A percentile compares a stretch with the other conserved stretches of the same genome.
Evolutionary conservation across 2,113 vertebrate species (phyloP).

Genomic region (Zeus faber): DNA sequence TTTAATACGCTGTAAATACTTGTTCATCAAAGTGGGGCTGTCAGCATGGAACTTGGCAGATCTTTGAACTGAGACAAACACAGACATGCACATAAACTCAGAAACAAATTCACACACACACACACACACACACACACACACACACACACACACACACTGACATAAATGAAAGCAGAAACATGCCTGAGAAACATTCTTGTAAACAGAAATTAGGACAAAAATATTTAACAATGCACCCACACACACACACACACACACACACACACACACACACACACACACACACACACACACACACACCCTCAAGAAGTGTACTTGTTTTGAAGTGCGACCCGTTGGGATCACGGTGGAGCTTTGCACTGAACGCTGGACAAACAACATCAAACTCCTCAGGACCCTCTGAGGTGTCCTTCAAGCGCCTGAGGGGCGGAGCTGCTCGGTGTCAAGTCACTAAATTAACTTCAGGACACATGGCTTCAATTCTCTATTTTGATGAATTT

Average conservation of each 20-base stretch:
- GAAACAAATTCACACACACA: background rate
- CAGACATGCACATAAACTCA: background rate
- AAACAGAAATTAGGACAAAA: background rate
- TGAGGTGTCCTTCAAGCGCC: background rate
- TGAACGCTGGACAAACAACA: background rate
- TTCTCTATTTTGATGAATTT: no score
- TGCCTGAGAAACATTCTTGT: background rate
- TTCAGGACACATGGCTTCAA: no score
- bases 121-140: conserved; percentile 7
- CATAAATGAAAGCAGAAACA: background rate
- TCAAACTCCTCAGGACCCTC: background rate
- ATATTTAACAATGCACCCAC: conserved; percentile 14
- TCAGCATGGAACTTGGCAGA: conserved; percentile 61
- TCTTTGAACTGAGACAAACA: conserved; percentile 32
- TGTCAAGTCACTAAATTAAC: no score
- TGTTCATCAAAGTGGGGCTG: conserved; percentile 62
- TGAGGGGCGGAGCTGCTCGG: background rate
- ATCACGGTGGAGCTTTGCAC: conserved; percentile 16
- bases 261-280: conserved; percentile 6
- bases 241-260: conserved; percentile 1
- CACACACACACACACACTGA: conserved; percentile 1
- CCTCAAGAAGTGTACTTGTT: conserved; percentile 16
- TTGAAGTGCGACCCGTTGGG: conserved; percentile 39
- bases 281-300: conserved; percentile 7
- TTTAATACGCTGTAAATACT: conserved; percentile 68